Conservation (phyloP, 2,888 invertebrate species). For the Notodonta ziczac region DNA sequence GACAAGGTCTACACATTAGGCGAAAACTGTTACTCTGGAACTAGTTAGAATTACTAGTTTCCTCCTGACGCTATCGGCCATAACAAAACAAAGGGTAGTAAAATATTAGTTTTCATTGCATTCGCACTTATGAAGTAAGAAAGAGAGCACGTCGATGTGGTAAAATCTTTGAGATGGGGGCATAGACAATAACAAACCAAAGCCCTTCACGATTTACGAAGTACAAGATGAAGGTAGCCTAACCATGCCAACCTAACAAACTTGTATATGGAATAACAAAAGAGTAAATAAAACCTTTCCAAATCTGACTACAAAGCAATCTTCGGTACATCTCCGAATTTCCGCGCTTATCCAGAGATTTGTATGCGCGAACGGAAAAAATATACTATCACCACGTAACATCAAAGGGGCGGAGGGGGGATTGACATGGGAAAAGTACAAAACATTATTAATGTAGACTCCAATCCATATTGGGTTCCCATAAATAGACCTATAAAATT, state of each 20-base stretch:
- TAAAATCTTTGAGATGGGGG: too few relatives aligned
- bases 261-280: not conserved
- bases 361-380: slow-evolving; percentile 31
- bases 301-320: slow-evolving; percentile 23
- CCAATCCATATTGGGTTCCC: slow-evolving; percentile 3
- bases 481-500: not conserved
- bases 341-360: slow-evolving; percentile 23
- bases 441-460: slow-evolving; percentile 1
- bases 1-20: too few relatives aligned
- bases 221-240: not conserved
- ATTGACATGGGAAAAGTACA: slow-evolving; percentile 5
- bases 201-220: not conserved
- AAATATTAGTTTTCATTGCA: too few relatives aligned
- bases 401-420: slow-evolving; percentile 26
- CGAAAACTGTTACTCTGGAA: too few relatives aligned
- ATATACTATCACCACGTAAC: slow-evolving; percentile 29
- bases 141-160: too few relatives aligned
- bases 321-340: slow-evolving; percentile 18
- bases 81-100: too few relatives aligned
- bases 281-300: not conserved
- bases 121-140: too few relatives aligned
- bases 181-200: not conserved
- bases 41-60: too few relatives aligned
- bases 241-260: not conserved
- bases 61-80: too few relatives aligned